Conservation (phyloP, 2,888 invertebrate species). For the Platycnemis pennipes region DNA sequence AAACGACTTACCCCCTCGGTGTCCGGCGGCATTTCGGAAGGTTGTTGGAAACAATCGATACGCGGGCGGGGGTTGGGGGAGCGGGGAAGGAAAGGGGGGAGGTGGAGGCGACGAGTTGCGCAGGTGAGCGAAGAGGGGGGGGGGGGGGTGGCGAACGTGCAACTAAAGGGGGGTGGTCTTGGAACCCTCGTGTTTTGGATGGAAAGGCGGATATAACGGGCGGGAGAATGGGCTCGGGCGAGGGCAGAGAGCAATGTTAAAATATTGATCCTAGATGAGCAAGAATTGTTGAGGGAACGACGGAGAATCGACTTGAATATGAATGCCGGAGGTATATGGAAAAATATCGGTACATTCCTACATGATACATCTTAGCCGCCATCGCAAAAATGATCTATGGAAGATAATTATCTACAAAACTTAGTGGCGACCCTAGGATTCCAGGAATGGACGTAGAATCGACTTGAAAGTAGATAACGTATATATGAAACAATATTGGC, state of each 20-base stretch:
- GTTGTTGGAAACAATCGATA: constrained; percentile 41
- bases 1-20: not conserved
- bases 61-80: not conserved
- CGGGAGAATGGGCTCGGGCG: not conserved
- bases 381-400: too few relatives aligned
- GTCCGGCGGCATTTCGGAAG: constrained; percentile 60
- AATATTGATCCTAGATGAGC: not conserved
- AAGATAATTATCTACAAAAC: too few relatives aligned
- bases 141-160: not conserved
- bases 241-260: not conserved
- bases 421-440: too few relatives aligned
- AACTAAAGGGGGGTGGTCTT: too few relatives aligned
- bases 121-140: not conserved
- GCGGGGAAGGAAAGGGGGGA: not conserved
- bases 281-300: too few relatives aligned
- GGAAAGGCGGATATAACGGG: not conserved
- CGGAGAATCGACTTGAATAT: too few relatives aligned
- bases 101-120: not conserved
- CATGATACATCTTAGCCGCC: too few relatives aligned
- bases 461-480: too few relatives aligned
- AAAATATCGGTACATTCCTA: too few relatives aligned
- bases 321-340: too few relatives aligned
- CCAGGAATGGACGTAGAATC: too few relatives aligned
- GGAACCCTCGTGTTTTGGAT: not conserved
- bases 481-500: too few relatives aligned